These are phyloP conservation scores for Trachelus iudaicus DNA, from an alignment of 2,888 invertebrate genomes.

Conservation along the genomic window DNA sequence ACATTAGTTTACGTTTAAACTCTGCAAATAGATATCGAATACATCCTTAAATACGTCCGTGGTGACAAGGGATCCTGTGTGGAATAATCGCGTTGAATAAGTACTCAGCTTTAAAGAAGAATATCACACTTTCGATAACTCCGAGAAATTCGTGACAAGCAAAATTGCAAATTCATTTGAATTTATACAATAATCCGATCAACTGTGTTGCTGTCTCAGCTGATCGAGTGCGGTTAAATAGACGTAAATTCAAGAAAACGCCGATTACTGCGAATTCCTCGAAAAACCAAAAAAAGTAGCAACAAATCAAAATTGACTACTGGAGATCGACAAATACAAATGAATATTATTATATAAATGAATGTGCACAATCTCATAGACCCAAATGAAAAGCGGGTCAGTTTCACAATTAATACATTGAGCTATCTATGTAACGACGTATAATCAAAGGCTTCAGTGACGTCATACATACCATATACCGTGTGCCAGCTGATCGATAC, in stretches of 20 bases:
- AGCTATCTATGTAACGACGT: neutral
- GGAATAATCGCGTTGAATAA: neutral
- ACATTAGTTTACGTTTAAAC: neutral
- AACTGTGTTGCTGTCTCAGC: neutral
- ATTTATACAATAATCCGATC: neutral
- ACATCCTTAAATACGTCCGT: neutral
- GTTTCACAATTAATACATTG: neutral
- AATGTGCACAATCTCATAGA: neutral
- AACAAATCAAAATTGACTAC: neutral
- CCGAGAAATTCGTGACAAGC: too few relatives aligned
- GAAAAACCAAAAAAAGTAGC: neutral
- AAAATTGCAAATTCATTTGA: too few relatives aligned
- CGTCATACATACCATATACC: neutral
- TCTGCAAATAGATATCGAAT: neutral
- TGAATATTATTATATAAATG: neutral
- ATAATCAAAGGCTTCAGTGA: neutral
- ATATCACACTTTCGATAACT: neutral
- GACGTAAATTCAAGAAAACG: neutral
- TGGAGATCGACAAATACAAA: neutral
- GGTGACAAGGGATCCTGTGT: neutral
- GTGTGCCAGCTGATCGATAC: constrained; percentile 13
- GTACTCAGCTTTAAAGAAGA: neutral
- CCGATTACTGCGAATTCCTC: neutral
- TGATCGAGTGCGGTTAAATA: neutral
- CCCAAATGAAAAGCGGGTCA: neutral